These are phyloP conservation scores for Stylophora pistillata DNA, from an alignment of 64 coral and sea anemone genomes.

Conservation along the genomic window DNA sequence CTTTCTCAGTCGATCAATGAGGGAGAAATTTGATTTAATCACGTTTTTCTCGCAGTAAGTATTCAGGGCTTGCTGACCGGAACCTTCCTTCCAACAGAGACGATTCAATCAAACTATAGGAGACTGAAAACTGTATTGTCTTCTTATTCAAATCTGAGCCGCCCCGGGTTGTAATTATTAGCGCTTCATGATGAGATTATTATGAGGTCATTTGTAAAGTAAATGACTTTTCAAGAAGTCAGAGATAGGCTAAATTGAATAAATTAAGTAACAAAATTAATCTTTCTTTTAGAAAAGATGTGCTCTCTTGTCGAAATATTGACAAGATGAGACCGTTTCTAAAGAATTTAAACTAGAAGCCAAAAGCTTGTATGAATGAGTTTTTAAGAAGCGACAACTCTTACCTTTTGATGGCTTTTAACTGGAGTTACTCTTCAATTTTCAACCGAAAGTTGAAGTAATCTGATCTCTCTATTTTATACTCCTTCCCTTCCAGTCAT, in stretches of 20 bases:
- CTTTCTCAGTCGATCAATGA: neutral
- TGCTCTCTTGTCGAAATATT: neutral
- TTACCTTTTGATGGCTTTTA: too few relatives aligned
- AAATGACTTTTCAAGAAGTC: neutral
- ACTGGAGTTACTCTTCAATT: too few relatives aligned
- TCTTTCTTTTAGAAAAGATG: neutral
- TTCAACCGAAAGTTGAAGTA: neutral
- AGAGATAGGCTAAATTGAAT: neutral
- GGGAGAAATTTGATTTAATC: neutral
- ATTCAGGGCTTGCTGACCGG: neutral
- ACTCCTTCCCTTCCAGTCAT: too few relatives aligned
- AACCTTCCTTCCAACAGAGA: neutral
- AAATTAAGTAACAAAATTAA: neutral
- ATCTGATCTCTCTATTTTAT: too few relatives aligned
- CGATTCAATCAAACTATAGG: neutral
- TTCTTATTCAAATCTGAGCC: neutral
- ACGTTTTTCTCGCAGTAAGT: neutral
- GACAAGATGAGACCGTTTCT: neutral
- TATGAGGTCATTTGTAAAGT: slow-evolving; percentile 14
- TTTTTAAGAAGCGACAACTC: neutral
- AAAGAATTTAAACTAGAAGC: neutral
- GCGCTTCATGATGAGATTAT: neutral
- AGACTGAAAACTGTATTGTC: neutral
- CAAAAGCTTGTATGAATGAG: neutral
- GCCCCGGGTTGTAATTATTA: neutral